phyloP scores from a whole-genome alignment of 2,113 vertebrate species.

The Gallinago media region DNA sequence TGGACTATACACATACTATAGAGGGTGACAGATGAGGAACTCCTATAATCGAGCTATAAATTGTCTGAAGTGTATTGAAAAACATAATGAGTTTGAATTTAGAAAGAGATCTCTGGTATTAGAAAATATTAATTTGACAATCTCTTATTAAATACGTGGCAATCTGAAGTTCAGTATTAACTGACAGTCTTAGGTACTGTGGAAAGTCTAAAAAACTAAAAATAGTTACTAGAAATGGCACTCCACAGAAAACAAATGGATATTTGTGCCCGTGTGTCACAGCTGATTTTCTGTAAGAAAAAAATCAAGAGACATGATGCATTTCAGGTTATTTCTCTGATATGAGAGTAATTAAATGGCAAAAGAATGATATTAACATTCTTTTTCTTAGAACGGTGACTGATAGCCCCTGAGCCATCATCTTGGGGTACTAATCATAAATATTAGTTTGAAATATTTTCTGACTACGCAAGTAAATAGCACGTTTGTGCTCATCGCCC shows the following conservation, averaged over 20 bases:
- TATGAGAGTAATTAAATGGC: neutral
- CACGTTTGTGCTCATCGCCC: neutral
- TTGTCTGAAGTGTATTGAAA: neutral
- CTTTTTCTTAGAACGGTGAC: neutral
- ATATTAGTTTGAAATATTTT: neutral
- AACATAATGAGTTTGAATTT: too few species aligned
- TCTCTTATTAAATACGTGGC: neutral
- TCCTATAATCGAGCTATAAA: neutral
- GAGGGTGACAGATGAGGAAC: neutral
- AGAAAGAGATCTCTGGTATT: too few species aligned
- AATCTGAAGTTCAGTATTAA: neutral
- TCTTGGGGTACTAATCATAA: neutral
- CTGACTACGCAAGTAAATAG: neutral
- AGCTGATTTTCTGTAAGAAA: neutral
- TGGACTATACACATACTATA: neutral
- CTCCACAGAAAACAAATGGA: neutral
- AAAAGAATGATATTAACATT: neutral
- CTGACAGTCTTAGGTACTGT: neutral
- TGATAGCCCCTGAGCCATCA: neutral
- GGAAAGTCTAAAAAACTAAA: neutral
- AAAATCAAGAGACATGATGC: neutral
- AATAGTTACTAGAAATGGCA: neutral
- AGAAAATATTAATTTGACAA: neutral
- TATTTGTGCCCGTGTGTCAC: neutral
- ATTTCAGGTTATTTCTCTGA: neutral